Conservation (phyloP, 2,888 invertebrate species). For the Hirtodrosophila trivittata region DNA sequence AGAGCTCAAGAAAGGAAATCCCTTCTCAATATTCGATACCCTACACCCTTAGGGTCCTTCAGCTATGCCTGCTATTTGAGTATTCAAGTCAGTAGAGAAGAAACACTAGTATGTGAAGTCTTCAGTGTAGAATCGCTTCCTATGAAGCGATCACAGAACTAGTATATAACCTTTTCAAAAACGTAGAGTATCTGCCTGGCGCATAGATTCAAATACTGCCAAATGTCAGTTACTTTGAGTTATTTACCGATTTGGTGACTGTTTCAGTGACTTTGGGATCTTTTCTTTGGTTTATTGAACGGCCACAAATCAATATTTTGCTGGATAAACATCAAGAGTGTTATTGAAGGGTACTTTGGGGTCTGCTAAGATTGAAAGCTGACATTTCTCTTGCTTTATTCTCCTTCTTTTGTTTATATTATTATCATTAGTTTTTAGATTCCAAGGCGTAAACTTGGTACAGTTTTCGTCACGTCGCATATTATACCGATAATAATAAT, state of each 20-base stretch:
- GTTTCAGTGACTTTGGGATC: conserved; percentile 26
- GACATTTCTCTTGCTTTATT: conserved; percentile 21
- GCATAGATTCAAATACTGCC: too few relatives aligned
- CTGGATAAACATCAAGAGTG: conserved; percentile 16
- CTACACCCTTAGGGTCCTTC: too few relatives aligned
- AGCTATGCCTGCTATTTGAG: too few relatives aligned
- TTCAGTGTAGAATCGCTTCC: too few relatives aligned
- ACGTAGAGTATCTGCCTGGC: conserved; percentile 17
- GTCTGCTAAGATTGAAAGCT: background rate
- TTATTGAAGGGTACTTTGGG: conserved; percentile 7
- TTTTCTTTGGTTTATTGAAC: conserved; percentile 29
- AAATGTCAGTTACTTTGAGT: conserved; percentile 19
- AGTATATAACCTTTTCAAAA: background rate
- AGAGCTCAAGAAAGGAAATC: too few relatives aligned
- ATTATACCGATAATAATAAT: conserved; percentile 45
- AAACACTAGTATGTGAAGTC: too few relatives aligned
- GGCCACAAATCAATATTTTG: conserved; percentile 36
- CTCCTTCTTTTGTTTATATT: background rate
- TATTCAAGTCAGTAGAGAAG: too few relatives aligned
- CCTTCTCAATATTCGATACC: too few relatives aligned
- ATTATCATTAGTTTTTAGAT: conserved; percentile 25
- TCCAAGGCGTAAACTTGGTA: conserved; percentile 42
- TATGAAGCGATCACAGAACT: too few relatives aligned
- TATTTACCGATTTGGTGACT: conserved; percentile 12
- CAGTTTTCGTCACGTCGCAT: conserved; percentile 36